Base-by-base conservation (phyloP, 2,888 invertebrate genomes). In the Lucinisca nassula region DNA sequence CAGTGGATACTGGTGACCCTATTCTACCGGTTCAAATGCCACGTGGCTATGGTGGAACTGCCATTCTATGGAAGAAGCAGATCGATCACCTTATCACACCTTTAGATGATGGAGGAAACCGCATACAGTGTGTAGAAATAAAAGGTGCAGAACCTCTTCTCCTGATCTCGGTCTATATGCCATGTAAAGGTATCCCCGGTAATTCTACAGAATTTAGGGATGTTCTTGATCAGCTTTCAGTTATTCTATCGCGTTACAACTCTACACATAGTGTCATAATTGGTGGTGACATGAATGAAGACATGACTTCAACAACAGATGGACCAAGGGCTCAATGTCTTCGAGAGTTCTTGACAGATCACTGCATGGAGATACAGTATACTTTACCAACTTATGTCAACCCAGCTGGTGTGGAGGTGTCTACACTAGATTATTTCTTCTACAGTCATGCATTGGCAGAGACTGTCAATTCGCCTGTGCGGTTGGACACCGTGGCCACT, bases 71-170 rank as follows among this genome's bases (percentile, higher is more conserved):
- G 75, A 81, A 81, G 38, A 74, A 30, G 40, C 55, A 70, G 17
- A 74, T 81, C 0, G 75, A 81, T 61, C 81, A 81, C 32, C 45
- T 58, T 14, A 58, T 74, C 12, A 75, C 38, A 61, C 8, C 30
- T 35, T 17, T 55, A 45, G 21, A 35, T 27, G 61, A 74, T 30
- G 74, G 58, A 12, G 40, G 61, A 10, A 58, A 81, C 32, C 35
- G 81, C 2, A 81, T 81, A 74, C 73, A 74, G 40, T 81, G 81
- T 58, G 72, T 81, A 24, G 81, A 81, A 61, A 32, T 58, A 4
- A 61, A 37, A 3, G 30, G 32, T 10, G 32, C 27, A 3, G 45
- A 76, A n/a, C 70, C 79, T 30, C 27, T 79, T 21, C 67, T 79
- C 30, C 14, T 79, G 35, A 40, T 75, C 3, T 30, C 61, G 24